A percentile compares a stretch with the other conserved stretches of the same genome.
Evolutionary conservation across 2,888 invertebrate genomes (phyloP).

Genomic region (Pandemis heparana): DNA sequence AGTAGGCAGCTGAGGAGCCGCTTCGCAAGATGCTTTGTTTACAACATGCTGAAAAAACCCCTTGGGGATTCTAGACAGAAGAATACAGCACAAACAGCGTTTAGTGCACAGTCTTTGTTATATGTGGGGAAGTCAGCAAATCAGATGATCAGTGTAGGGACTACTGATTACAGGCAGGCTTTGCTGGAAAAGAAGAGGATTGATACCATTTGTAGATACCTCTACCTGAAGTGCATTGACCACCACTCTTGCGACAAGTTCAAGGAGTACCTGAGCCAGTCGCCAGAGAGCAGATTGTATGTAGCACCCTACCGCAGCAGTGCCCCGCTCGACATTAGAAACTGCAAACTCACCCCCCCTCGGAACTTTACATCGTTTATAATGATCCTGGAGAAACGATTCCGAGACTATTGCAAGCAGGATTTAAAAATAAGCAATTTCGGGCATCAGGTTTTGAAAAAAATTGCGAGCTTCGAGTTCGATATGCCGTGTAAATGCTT

Average conservation of each 20-base stretch:
- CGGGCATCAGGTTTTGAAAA: constrained; percentile 45
- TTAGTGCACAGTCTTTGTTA: constrained; percentile 20
- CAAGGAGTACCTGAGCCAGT: constrained; percentile 34
- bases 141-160: constrained; percentile 41
- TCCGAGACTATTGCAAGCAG: constrained; percentile 45
- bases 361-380: constrained; percentile 46
- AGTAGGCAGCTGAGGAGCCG: constrained; percentile 42
- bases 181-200: constrained; percentile 47
- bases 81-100: background rate
- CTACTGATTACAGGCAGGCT: constrained; percentile 46
- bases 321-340: constrained; percentile 28
- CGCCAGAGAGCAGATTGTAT: constrained; percentile 27
- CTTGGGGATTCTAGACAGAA: constrained; percentile 25
- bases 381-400: constrained; percentile 46
- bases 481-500: constrained; percentile 48
- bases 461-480: constrained; percentile 44
- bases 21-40: constrained; percentile 45
- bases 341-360: constrained; percentile 42
- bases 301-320: constrained; percentile 34
- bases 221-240: constrained; percentile 47
- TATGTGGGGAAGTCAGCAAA: constrained; percentile 32
- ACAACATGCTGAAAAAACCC: constrained; percentile 46
- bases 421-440: constrained; percentile 43
- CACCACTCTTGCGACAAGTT: constrained; percentile 46
- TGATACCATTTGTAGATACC: constrained; percentile 46